phyloP scores from a whole-genome alignment of 1,140 invertebrate genomes.

The Leptinotarsa texana region DNA sequence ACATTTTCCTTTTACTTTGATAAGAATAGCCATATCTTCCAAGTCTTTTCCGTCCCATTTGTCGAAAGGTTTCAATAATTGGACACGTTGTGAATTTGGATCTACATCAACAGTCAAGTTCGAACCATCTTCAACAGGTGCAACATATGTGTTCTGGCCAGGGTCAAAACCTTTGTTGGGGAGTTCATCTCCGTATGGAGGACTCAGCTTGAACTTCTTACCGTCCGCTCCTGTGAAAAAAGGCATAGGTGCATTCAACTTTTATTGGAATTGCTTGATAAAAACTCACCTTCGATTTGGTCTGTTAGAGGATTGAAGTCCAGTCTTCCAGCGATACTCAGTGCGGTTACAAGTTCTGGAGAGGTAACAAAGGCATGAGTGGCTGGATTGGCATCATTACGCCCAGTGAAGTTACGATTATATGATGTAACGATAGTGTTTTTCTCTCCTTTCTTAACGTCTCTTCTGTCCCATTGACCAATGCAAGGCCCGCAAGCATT shows the following conservation, averaged over 20 bases:
- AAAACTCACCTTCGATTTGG: slow-evolving; percentile 67
- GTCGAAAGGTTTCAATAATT: slow-evolving; percentile 91
- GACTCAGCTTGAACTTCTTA: slow-evolving; percentile 90
- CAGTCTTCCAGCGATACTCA: slow-evolving; percentile 87
- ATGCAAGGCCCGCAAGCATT: slow-evolving; percentile 99
- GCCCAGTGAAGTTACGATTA: slow-evolving; percentile 97
- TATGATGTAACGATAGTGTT: slow-evolving; percentile 99
- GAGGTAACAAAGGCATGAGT: slow-evolving; percentile 99
- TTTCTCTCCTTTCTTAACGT: slow-evolving; percentile 98
- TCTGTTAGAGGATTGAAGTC: slow-evolving; percentile 94
- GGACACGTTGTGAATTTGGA: slow-evolving; percentile 87
- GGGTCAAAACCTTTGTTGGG: slow-evolving; percentile 94
- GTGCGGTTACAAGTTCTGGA: slow-evolving; percentile 97
- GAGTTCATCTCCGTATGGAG: slow-evolving; percentile 92
- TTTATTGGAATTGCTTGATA: no score
- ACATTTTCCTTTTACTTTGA: slow-evolving; percentile 98
- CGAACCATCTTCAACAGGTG: slow-evolving; percentile 75
- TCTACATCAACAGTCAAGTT: slow-evolving; percentile 71
- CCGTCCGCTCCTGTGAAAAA: slow-evolving; percentile 64
- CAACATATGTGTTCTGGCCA: slow-evolving; percentile 94
- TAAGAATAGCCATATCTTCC: slow-evolving; percentile 86
- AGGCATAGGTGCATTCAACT: no score
- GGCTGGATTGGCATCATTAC: slow-evolving; percentile 98
- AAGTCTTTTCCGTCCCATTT: slow-evolving; percentile 97
- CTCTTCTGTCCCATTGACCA: slow-evolving; percentile 97